Conservation (phyloP, 2,888 invertebrate species). For the Thymelicus sylvestris region DNA sequence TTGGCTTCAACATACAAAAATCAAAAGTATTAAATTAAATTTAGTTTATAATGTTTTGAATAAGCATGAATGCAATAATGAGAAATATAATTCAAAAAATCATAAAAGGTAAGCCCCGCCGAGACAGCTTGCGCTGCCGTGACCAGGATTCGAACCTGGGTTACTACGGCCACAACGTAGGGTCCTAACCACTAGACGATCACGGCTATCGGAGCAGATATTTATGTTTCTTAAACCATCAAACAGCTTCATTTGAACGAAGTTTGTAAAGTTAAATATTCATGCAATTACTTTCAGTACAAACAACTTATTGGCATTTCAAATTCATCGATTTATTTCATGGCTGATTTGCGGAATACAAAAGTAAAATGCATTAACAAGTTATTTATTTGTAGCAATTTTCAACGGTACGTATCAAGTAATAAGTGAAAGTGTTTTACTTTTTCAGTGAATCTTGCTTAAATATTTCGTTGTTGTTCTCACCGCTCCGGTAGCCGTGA, state of each 20-base stretch:
- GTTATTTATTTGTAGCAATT: no score
- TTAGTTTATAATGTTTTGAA: no score
- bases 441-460: no score
- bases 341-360: background rate
- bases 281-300: background rate
- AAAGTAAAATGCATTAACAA: no score
- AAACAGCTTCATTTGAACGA: background rate
- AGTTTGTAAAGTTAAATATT: background rate
- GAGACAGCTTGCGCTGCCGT: constrained; percentile 74
- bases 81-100: no score
- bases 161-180: constrained; percentile 91
- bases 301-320: background rate
- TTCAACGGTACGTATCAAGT: no score
- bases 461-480: background rate
- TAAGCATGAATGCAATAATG: no score
- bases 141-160: constrained; percentile 90
- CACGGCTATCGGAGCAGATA: constrained; percentile 58
- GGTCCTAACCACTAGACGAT: constrained; percentile 91
- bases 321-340: background rate
- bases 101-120: constrained; percentile 51
- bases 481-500: constrained; percentile 83
- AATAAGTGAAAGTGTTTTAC: constrained; percentile 9
- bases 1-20: no score
- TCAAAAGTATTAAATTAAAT: no score
- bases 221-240: background rate